phyloP scores from a whole-genome alignment of 1,140 invertebrate species.

The Cryptotermes secundus region DNA sequence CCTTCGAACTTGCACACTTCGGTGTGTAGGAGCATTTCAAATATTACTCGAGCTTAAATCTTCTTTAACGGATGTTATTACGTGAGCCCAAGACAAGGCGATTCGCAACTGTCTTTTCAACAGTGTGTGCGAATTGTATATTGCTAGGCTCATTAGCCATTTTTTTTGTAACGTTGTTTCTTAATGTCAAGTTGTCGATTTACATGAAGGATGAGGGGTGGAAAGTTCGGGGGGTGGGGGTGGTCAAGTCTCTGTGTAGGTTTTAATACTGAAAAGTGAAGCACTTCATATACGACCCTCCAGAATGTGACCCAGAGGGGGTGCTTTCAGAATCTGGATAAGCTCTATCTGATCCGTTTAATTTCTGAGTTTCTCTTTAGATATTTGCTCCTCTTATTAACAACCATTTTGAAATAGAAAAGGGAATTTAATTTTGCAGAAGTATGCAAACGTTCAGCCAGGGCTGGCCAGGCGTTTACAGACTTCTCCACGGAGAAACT shows the following conservation, averaged over 20 bases:
- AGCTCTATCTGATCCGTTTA: background rate
- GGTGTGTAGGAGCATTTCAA: background rate
- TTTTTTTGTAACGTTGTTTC: background rate
- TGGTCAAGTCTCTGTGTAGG: background rate
- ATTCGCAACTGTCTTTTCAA: background rate
- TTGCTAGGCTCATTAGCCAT: background rate
- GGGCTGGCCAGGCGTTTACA: constrained; percentile 12
- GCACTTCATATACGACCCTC: constrained; percentile 14
- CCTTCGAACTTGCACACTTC: background rate
- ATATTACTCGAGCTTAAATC: background rate
- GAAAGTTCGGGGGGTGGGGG: background rate
- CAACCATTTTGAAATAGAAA: background rate
- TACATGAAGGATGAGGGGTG: background rate
- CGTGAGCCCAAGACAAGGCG: background rate
- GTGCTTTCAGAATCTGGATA: background rate
- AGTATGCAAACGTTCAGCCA: constrained; percentile 10
- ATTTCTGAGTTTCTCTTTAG: background rate
- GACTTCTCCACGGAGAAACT: background rate
- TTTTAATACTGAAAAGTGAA: constrained; percentile 15
- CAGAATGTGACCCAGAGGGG: background rate
- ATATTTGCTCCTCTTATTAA: background rate
- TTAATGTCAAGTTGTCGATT: background rate
- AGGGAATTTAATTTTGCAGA: background rate
- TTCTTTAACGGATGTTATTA: background rate
- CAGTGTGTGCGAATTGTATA: background rate